A percentile compares a stretch with the other conserved stretches of the same genome.
Conservation (phyloP, 2,797 vertebrate species). For the Champsocephalus esox region DNA sequence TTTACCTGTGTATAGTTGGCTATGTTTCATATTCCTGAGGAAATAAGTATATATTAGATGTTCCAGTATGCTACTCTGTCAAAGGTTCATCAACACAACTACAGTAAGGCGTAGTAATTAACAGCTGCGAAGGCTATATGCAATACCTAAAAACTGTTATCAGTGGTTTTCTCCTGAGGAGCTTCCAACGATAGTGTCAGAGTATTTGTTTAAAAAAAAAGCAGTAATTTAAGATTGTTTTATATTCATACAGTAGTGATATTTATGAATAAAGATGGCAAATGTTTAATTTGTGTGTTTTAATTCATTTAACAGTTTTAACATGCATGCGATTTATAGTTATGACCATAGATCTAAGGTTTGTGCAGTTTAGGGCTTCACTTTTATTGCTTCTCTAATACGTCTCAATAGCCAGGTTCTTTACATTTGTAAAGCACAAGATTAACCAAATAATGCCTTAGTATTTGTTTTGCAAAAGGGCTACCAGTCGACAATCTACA, state of each 20-base stretch:
- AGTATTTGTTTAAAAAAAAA: slow-evolving; percentile 76
- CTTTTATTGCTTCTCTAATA: neutral
- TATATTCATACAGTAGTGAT: slow-evolving; percentile 84
- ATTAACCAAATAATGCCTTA: neutral
- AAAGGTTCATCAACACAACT: slow-evolving; percentile 55
- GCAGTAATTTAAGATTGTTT: slow-evolving; percentile 82
- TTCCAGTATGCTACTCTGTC: slow-evolving; percentile 56
- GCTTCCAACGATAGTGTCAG: slow-evolving; percentile 66
- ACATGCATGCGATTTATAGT: neutral
- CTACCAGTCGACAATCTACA: neutral
- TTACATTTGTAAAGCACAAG: neutral
- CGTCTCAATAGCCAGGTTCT: neutral
- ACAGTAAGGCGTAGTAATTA: slow-evolving; percentile 61
- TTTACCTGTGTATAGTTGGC: slow-evolving; percentile 72
- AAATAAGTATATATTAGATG: slow-evolving; percentile 62
- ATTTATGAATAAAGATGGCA: slow-evolving; percentile 85
- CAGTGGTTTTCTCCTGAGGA: slow-evolving; percentile 64
- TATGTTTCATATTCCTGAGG: slow-evolving; percentile 73
- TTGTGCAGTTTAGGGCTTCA: neutral
- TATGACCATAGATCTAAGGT: neutral
- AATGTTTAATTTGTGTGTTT: slow-evolving; percentile 58
- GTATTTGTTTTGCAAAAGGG: neutral
- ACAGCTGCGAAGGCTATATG: slow-evolving; percentile 75
- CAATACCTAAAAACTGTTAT: slow-evolving; percentile 71
- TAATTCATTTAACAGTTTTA: slow-evolving; percentile 1